phyloP scores from a whole-genome alignment of 2,888 invertebrate genomes.

The Chelonus formosanus region DNA sequence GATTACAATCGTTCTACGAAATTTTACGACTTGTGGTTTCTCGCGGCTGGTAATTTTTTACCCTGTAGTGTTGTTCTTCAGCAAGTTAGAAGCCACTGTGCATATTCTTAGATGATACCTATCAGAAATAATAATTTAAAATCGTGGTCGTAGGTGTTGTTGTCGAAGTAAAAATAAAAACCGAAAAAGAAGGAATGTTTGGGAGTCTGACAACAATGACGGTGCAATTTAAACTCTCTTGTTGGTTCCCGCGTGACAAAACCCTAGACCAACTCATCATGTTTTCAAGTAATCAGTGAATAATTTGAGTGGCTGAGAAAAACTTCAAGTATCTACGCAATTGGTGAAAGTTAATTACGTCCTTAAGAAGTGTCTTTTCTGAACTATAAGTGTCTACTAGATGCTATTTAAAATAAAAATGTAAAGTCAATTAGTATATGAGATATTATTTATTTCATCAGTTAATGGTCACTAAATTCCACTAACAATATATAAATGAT shows the following conservation, averaged over 20 bases:
- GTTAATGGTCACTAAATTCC: too few species aligned
- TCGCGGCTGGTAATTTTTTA: conserved; percentile 32
- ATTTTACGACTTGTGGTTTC: conserved; percentile 43
- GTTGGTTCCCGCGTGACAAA: too few species aligned
- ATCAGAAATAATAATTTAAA: conserved; percentile 13
- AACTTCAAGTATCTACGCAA: conserved; percentile 6
- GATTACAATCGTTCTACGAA: conserved; percentile 43
- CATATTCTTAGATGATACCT: conserved; percentile 16
- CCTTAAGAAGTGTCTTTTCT: conserved; percentile 22
- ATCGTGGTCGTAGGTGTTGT: neutral
- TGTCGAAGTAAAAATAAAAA: neutral
- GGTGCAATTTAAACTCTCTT: neutral
- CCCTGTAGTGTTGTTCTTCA: neutral
- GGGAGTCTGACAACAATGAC: neutral
- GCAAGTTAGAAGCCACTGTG: conserved; percentile 9
- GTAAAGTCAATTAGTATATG: too few species aligned
- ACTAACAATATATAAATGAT: too few species aligned
- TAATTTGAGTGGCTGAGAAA: neutral
- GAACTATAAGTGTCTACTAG: too few species aligned
- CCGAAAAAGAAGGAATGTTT: neutral
- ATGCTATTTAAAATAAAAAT: too few species aligned
- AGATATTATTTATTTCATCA: too few species aligned
- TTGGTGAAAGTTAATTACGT: conserved; percentile 43
- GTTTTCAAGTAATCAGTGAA: neutral
- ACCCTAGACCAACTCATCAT: neutral